Evolutionary conservation across 2,888 invertebrate species (phyloP), one percentile per base, ranked within the genome.

Genomic region (Zootermopsis nevadensis): DNA sequence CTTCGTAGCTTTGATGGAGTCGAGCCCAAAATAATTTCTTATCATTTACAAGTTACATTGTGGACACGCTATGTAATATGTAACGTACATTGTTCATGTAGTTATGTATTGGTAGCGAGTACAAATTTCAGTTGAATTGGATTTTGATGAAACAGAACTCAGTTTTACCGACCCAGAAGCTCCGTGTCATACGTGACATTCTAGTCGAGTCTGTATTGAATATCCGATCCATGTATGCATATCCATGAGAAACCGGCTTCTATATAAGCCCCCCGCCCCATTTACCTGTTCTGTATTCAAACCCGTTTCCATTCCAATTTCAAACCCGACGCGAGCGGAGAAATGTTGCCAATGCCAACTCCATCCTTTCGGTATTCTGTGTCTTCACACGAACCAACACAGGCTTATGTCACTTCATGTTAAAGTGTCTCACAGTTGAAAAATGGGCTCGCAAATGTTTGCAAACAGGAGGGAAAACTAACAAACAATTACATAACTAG

Each of bases 231-330:
- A 76, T 38, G 77, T 53, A 77, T 77, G 77, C 77, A 77, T 77
- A 77, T 77, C 77, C 77, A 76, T 76, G 76, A 76, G 42, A 60
- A 27, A 27, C 60, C 60, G 48, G 48, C 48, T 48, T 48, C 48
- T 48, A 48, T 48, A 48, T 48, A 48, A 48, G 48, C 48, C 48
- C 48, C 48, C 48, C 19, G 10, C 27, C n/a, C n/a, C 27, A 22
- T 30, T 35, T 27, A 77, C 82, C 82, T 82, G 77, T 60, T 82
- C 82, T 77, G 82, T 82, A 82, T 82, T 82, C 82, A 77, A 77
- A 82, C 74, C 81, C 48, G 74, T 74, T 82, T 42, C 81, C 55
- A 82, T 69, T 82, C 81, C 82, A 82, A 82, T 82, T 82, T 76
- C 82, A 82, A 76, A 82, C 82, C 77, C 82, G 82, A 74, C 81